Base-by-base conservation (phyloP, 1,140 invertebrate species). In the Papilio helenus region DNA sequence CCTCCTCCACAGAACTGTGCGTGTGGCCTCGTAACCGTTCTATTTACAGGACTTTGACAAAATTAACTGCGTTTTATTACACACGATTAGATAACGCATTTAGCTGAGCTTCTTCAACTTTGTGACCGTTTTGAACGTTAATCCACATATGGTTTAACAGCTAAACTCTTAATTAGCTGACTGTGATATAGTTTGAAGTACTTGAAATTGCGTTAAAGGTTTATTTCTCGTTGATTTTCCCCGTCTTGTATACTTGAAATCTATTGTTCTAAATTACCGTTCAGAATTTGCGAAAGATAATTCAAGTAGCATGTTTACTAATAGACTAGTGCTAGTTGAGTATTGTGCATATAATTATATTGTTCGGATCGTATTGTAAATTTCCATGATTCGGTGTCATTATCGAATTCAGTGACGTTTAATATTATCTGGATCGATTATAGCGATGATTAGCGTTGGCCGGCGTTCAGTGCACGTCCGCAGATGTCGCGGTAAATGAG, bases 11-110 rank as follows among this genome's bases (percentile, higher is more conserved):
- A 82, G 84, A 90, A 87, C 88, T 88, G 87, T 92, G 91, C 90
- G 92, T 92, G 92, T 91, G 92, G 91, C 92, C 92, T 93, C 90
- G 88, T 84, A 82, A 86, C 85, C 82, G 85, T 87, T 90, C 87
- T 92, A 91, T 91, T 90, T 93, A 81, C 83, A 86, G 86, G 81
- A 79, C 79, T 86, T 82, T 87, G 83, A 83, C 77, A 61, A 79
- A 82, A 79, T 81, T 65, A 77, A 39, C 18, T 26, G 61, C 61
- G 58, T 34, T 68, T 68, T 68, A 68, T 68, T 68, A 29, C 23
- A 68, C 68, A 79, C 61, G 51, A 76, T 81, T 79, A 79, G 61
- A 68, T 68, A 68, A 68, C 26, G 12, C 12, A 68, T 68, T 68
- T 29, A 29, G 61, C 26, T 68, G 23, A 29, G 23, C 61, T 68